These are phyloP conservation scores for Gallinago solitaria DNA, from an alignment of 2,797 vertebrate genomes.

Conservation along the genomic window DNA sequence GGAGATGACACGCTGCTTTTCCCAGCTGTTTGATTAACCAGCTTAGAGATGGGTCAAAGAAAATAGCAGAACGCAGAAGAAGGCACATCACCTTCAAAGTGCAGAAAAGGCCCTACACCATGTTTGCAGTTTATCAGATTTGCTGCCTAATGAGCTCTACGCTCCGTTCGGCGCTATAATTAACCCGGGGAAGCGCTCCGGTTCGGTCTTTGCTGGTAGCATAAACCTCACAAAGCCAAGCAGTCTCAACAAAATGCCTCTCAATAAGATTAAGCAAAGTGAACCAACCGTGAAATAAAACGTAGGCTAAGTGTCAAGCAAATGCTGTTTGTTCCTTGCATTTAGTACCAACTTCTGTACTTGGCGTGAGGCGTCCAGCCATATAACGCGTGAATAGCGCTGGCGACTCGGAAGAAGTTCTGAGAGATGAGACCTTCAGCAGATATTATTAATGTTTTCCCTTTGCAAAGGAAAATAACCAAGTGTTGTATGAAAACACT, in stretches of 20 bases:
- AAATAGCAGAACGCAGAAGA: conserved; percentile 5
- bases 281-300: conserved; percentile 50
- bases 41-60: conserved; percentile 19
- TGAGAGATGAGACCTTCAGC: not conserved
- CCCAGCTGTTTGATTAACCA: conserved; percentile 45
- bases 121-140: conserved; percentile 40
- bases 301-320: not conserved
- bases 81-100: conserved; percentile 12
- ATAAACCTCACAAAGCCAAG: conserved; percentile 25
- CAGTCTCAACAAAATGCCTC: conserved; percentile 33
- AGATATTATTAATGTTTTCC: not conserved
- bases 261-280: conserved; percentile 49
- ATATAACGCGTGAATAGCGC: not conserved
- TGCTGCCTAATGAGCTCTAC: conserved; percentile 16
- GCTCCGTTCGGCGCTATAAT: conserved; percentile 30
- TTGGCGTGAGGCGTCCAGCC: not conserved
- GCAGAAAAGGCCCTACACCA: not conserved
- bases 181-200: conserved; percentile 8
- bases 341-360: not conserved
- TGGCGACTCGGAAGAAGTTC: not conserved
- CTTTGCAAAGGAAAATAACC: not conserved
- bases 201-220: conserved; percentile 29
- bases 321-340: not conserved
- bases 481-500: not conserved
- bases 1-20: not conserved